phyloP scores from a whole-genome alignment of 1,140 invertebrate genomes.

The Aphelenchoides besseyi region DNA sequence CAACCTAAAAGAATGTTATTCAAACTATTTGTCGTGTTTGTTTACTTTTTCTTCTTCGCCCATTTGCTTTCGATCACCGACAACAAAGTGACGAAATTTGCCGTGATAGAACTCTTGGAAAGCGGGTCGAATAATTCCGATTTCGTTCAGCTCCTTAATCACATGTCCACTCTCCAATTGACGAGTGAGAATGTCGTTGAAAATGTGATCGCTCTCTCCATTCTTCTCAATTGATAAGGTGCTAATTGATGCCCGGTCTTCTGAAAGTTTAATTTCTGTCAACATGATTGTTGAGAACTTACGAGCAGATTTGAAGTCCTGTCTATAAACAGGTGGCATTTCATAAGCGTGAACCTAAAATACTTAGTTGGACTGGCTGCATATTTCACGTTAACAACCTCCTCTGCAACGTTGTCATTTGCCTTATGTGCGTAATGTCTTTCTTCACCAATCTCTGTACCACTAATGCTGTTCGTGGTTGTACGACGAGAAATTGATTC shows the following conservation, averaged over 20 bases:
- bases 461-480: not conserved
- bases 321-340: too few species aligned
- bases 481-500: not conserved
- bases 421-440: too few species aligned
- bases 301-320: too few species aligned
- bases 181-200: slow-evolving; percentile 25
- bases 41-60: slow-evolving; percentile 30
- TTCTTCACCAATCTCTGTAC: too few species aligned
- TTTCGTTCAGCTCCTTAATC: not conserved
- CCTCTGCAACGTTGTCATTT: too few species aligned
- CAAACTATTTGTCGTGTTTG: slow-evolving; percentile 17
- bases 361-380: too few species aligned
- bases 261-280: too few species aligned
- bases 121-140: not conserved
- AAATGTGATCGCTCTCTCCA: slow-evolving; percentile 2
- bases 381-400: too few species aligned
- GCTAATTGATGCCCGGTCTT: not conserved
- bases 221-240: not conserved
- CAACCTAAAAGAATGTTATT: slow-evolving; percentile 23
- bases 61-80: not conserved
- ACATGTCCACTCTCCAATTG: slow-evolving; percentile 22
- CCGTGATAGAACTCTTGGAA: slow-evolving; percentile 22
- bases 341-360: too few species aligned
- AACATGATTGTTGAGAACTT: too few species aligned
- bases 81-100: slow-evolving; percentile 27